These are phyloP conservation scores for Zygogramma bicolorata DNA, from an alignment of 2,888 invertebrate genomes.

Conservation along the genomic window DNA sequence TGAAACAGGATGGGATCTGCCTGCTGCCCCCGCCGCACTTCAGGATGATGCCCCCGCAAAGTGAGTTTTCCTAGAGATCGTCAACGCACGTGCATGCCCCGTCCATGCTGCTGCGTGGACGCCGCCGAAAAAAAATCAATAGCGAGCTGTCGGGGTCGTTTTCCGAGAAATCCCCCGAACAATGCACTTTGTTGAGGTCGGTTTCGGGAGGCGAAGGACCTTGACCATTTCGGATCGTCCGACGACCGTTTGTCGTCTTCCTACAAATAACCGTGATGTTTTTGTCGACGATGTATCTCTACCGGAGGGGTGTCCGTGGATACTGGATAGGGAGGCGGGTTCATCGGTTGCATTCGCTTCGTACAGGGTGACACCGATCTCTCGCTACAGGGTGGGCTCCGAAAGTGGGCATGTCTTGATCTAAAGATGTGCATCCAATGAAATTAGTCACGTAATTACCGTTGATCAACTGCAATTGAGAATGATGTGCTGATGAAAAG, in stretches of 20 bases:
- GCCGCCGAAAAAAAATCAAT: conserved; percentile 41
- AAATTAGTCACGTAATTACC: too few relatives aligned
- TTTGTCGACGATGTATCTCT: not conserved
- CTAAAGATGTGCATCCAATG: too few relatives aligned
- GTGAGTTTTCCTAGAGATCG: conserved; percentile 49
- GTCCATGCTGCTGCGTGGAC: conserved; percentile 33
- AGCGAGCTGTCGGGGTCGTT: conserved; percentile 26
- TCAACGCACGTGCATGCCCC: conserved; percentile 39
- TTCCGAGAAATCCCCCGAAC: conserved; percentile 21
- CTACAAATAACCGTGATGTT: conserved; percentile 18
- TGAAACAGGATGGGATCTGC: conserved; percentile 65
- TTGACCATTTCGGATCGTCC: conserved; percentile 37
- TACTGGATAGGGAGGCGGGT: not conserved
- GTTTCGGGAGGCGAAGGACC: too few relatives aligned
- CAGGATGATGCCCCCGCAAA: conserved; percentile 61
- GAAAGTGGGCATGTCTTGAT: too few relatives aligned
- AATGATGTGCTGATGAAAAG: too few relatives aligned
- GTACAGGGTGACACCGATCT: too few relatives aligned
- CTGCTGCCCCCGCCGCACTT: conserved; percentile 63
- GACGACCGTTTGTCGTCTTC: conserved; percentile 2
- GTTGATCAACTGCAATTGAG: too few relatives aligned
- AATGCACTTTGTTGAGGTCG: conserved; percentile 20
- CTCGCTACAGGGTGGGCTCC: too few relatives aligned
- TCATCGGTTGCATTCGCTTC: too few relatives aligned
- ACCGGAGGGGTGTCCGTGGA: not conserved